These are phyloP conservation scores for Campoplex nolae DNA, from an alignment of 2,888 invertebrate species.

Conservation along the genomic window DNA sequence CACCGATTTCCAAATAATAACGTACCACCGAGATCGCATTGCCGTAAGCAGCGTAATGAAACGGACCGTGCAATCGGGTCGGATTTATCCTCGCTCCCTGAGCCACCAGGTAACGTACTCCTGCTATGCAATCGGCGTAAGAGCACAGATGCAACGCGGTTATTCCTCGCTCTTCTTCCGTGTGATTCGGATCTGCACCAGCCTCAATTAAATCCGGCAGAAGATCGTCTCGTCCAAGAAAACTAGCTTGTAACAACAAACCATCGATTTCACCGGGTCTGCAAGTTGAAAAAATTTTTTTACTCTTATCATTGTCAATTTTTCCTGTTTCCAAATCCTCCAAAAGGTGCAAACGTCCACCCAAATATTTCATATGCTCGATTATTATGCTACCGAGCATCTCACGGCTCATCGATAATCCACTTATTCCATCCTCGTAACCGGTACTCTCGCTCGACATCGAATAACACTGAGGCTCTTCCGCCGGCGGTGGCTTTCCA, in stretches of 20 bases:
- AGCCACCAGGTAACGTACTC: conserved; percentile 89
- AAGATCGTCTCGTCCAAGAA: conserved; percentile 89
- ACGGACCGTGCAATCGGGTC: conserved; percentile 91
- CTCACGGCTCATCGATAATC: conserved; percentile 85
- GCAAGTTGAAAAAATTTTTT: conserved; percentile 86
- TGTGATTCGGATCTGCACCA: conserved; percentile 90
- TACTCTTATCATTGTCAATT: conserved; percentile 86
- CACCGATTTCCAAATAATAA: conserved; percentile 90
- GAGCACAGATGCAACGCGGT: conserved; percentile 92
- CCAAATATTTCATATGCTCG: conserved; percentile 90
- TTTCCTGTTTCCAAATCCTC: conserved; percentile 91
- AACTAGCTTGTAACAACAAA: conserved; percentile 91
- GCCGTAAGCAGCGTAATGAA: conserved; percentile 96
- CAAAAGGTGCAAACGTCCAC: conserved; percentile 89
- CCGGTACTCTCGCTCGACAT: conserved; percentile 92
- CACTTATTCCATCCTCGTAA: conserved; percentile 84
- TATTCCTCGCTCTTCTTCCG: conserved; percentile 90
- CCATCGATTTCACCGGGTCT: conserved; percentile 90
- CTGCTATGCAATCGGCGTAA: conserved; percentile 91
- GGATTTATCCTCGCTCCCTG: conserved; percentile 90
- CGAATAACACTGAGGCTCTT: conserved; percentile 87
- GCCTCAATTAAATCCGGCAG: conserved; percentile 87
- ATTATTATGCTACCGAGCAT: conserved; percentile 90
- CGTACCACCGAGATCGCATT: conserved; percentile 93
- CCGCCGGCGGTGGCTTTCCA: conserved; percentile 92